Evolutionary conservation across 1,140 invertebrate genomes (phyloP), one percentile per base, ranked within the genome.

Genomic region (Drosophila prosaltans): DNA sequence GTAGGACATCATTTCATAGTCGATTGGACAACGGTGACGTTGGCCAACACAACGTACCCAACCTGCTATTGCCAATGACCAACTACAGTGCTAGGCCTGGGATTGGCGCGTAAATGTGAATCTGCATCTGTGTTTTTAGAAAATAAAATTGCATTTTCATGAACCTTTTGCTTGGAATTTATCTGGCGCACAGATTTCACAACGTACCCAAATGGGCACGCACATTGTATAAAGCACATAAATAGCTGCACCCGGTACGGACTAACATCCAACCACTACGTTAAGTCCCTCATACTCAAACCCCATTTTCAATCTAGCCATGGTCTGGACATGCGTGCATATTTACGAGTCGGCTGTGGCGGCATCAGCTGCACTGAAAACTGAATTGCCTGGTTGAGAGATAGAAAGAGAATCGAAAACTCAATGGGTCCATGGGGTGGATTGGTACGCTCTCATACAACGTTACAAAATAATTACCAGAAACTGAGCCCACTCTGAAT

Each of bases 61-160:
- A 16, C 58, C 63, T 36, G 41, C 21, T 26, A 51, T 51, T 51
- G 9, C 58, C 72, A 58, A 58, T 54, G 48, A 58, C 58, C 0
- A 40, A 6, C 58, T 36, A 36, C 6, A 36, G 6, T 36, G 28
- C 39, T 74, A 64, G 74, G 66, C 77, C 39, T 40, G 48, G 26
- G 8, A 21, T 63, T 9, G n/a, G 51, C 77, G 68, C 58, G 65
- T 62, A 66, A 78, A 81, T 88, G 77, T 80, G 77, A 71, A 78
- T 40, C 32, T 59, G 36, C 32, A 32, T 39, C 65, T 88, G 73
- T 89, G 81, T 83, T 84, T 75, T 85, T 86, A 88, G 81, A 90
- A 90, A 90, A 90, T 90, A 90, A 90, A 90, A 90, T 90, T 90
- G 85, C 85, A 90, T 90, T 90, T 90, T 90, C 85, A 90, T 90